Evolutionary conservation across 2,113 vertebrate species (phyloP), one percentile per base, ranked within the genome.

Genomic region (Callocephalon fimbriatum): DNA sequence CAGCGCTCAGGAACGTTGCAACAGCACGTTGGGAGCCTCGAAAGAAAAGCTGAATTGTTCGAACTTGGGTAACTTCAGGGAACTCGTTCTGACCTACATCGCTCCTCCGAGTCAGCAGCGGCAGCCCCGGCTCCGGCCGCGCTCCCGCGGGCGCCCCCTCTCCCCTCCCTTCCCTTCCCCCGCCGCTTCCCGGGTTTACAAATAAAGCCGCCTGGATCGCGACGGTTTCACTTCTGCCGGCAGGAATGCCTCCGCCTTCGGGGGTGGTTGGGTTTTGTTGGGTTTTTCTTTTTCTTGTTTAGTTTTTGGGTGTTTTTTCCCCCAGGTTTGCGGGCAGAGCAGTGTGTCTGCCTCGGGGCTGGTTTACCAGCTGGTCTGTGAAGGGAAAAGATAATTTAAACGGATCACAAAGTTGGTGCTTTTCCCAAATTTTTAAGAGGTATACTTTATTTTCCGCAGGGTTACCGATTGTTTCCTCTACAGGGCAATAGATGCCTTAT

Each of bases 31-130:
- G 68, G 63, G 54, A 94, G 89, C 42, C 83, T 82, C 73, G 38
- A 8, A 74, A 72, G 82, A 96, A 96, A 90, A 85, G 74, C 85
- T 42, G 66, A 92, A 81, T 79, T 93, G 85, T 85, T 59, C 6
- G 29, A 58, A 26, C 59, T 90, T 90, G 58, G 89, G 95, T 95
- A 89, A 93, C 70, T 88, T 92, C 15, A 77, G 59, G 75, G 86
- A 95, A 96, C 82, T 82, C 75, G 71, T 94, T 90, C 63, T 79
- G 88, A 95, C 67, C 95, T 96, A 68, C 48, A 84, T 90, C 53
- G 94, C 94, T 71, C 35, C 38, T 83, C 95, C 83, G 92, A 93
- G 94, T 83, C 91, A 95, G 93, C 90, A 74, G 86, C 90, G 74
- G 88, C 88, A 77, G 86, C 92, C 87, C 38, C 71, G 35, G 66